Evolutionary conservation across 2,888 invertebrate genomes (phyloP), one percentile per base, ranked within the genome.

Genomic region (Caenorhabditis doughertyi): DNA sequence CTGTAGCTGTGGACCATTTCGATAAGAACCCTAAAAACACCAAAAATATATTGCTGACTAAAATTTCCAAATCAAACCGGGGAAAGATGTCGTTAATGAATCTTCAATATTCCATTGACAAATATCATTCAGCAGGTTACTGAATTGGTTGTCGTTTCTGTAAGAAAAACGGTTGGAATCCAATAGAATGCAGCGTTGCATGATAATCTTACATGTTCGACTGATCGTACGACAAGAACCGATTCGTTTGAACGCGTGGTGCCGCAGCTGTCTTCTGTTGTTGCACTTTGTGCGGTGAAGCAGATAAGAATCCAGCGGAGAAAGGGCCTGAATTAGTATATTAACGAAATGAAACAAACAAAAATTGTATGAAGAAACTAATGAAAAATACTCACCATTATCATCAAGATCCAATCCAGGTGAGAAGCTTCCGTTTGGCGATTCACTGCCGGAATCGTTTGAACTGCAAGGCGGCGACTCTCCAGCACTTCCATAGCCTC

Each of bases 361-460:
- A 32, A n/a, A 25, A 11, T 23, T 47, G 18, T 47, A 3, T 47
- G 5, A 13, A 18, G n/a, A 16, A 13, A 13, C 8, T 11, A 42
- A 13, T 13, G 42, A 42, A 16, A 42, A 42, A 7, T 4, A 29
- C 62, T 53, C 5, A 74, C 79, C 73, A 56, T 55, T 81, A 9
- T 90, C 89, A 51, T 88, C 89, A 49, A 86, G 79, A 47, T 90
- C 89, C 23, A 88, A 74, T 0, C 87, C 88, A 7, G 90, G 90
- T 29, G 89, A 89, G 79, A 90, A 90, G 44, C 85, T 85, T 29
- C 89, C 88, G 42, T 86, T 84, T 21, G 90, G 90, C n/a, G 89
- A 89, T 60, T 89, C 89, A 27, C 86, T 86, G 32, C 90, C 90
- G 13, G 87, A 87, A 67, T 85, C 87, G 25, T 83, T 84, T n/a